These are phyloP conservation scores for Bugulina stolonifera DNA, from an alignment of 2,888 invertebrate genomes.

Conservation along the genomic window DNA sequence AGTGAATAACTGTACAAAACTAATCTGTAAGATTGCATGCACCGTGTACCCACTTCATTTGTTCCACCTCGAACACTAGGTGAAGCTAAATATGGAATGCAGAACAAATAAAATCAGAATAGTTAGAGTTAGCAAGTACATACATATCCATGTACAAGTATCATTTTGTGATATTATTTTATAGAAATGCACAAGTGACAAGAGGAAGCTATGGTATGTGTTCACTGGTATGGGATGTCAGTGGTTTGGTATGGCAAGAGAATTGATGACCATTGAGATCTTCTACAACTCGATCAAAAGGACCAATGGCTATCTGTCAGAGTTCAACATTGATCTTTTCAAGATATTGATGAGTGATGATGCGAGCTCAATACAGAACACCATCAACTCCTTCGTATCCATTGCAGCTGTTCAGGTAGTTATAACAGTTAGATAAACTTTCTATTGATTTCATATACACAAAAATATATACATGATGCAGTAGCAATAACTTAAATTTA, in stretches of 20 bases:
- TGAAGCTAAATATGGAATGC: not conserved
- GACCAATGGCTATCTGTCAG: conserved; percentile 70
- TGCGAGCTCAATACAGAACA: conserved; percentile 55
- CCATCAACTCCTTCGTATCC: not conserved
- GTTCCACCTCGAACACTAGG: not conserved
- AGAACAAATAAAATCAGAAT: too few species aligned
- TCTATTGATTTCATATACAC: too few species aligned
- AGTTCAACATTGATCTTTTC: conserved; percentile 76
- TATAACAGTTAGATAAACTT: too few species aligned
- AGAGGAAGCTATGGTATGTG: conserved; percentile 83
- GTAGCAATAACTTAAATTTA: too few species aligned
- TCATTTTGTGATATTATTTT: conserved; percentile 67
- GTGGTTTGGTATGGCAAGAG: conserved; percentile 90
- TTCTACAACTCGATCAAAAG: conserved; percentile 74
- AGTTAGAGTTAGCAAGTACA: not conserved
- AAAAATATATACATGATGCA: too few species aligned
- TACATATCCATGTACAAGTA: not conserved
- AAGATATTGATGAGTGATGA: conserved; percentile 62
- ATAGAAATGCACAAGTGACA: conserved; percentile 54
- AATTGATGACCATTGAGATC: conserved; percentile 72
- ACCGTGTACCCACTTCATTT: too few species aligned
- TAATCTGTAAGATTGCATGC: too few species aligned
- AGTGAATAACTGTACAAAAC: too few species aligned
- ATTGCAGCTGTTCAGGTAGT: conserved; percentile 27
- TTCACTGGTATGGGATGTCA: conserved; percentile 98